phyloP scores from a whole-genome alignment of 2,113 vertebrate genomes.

The Neodon shergylaensis region DNA sequence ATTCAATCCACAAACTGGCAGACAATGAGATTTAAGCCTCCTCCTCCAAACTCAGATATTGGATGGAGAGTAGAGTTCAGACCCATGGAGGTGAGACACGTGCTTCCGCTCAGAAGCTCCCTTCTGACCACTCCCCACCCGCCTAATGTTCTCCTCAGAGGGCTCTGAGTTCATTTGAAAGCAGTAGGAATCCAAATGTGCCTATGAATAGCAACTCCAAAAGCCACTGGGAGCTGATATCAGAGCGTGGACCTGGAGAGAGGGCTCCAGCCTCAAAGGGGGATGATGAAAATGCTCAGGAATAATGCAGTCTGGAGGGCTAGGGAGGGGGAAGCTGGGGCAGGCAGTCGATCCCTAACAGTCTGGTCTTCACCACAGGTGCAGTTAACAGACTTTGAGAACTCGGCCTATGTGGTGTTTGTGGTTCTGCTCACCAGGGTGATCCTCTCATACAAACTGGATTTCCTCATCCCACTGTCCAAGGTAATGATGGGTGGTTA shows the following conservation, averaged over 20 bases:
- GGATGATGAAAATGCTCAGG: neutral
- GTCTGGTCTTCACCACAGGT: conserved; percentile 85
- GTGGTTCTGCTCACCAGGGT: conserved; percentile 97
- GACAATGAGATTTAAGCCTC: conserved; percentile 99
- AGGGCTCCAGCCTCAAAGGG: neutral
- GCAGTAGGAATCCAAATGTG: neutral
- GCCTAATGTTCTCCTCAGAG: neutral
- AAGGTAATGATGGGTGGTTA: conserved; percentile 87
- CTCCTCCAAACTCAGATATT: conserved; percentile 98
- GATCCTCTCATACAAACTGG: conserved; percentile 97
- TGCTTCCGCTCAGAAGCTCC: accelerated
- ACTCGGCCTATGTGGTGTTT: conserved; percentile 97
- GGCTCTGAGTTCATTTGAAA: neutral
- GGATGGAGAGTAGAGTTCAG: conserved; percentile 99
- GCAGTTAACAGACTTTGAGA: conserved; percentile 98
- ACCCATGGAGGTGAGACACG: conserved; percentile 94
- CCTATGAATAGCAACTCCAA: neutral
- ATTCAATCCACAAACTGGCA: conserved; percentile 99
- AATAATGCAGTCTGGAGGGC: accelerated
- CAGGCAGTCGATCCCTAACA: neutral
- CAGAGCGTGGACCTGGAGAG: neutral
- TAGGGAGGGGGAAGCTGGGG: neutral
- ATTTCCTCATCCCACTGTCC: conserved; percentile 98
- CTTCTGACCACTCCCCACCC: accelerated
- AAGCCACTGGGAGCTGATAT: neutral